phyloP scores from a whole-genome alignment of 2,888 invertebrate species.

The Plebejus melissa region DNA sequence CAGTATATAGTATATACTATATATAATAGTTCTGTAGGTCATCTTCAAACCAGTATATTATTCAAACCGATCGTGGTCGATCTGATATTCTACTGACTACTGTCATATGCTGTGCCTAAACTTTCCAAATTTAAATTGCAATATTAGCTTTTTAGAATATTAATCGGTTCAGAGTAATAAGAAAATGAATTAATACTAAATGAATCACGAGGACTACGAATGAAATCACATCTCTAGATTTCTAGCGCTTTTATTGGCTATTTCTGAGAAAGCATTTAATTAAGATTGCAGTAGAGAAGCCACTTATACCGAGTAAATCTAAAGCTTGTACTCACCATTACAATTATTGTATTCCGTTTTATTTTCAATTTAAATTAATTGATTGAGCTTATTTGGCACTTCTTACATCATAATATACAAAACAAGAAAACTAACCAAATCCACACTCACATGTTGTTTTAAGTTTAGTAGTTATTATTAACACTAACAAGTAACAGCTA shows the following conservation, averaged over 20 bases:
- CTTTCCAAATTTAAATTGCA: too few relatives aligned
- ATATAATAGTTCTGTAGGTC: too few relatives aligned
- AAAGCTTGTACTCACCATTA: neutral
- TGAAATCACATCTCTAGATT: neutral
- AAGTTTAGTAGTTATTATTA: too few relatives aligned
- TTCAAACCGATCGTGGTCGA: too few relatives aligned
- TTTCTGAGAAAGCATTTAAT: constrained; percentile 18
- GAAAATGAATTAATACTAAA: neutral
- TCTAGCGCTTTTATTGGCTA: constrained; percentile 20
- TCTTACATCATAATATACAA: neutral
- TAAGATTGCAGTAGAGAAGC: constrained; percentile 19
- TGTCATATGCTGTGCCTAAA: too few relatives aligned
- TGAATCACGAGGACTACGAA: neutral
- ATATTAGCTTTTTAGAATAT: too few relatives aligned
- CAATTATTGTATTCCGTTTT: neutral
- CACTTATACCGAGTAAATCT: neutral
- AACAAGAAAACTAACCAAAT: too few relatives aligned
- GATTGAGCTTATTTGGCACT: neutral
- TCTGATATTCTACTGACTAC: too few relatives aligned
- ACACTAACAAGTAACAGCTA: too few relatives aligned
- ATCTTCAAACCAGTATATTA: too few relatives aligned
- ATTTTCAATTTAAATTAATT: constrained; percentile 4
- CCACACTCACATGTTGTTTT: too few relatives aligned
- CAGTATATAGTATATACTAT: too few relatives aligned
- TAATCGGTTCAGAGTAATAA: neutral